These are phyloP conservation scores for Ictidomys tridecemlineatus DNA, from an alignment of 2,113 vertebrate genomes.

Conservation along the genomic window DNA sequence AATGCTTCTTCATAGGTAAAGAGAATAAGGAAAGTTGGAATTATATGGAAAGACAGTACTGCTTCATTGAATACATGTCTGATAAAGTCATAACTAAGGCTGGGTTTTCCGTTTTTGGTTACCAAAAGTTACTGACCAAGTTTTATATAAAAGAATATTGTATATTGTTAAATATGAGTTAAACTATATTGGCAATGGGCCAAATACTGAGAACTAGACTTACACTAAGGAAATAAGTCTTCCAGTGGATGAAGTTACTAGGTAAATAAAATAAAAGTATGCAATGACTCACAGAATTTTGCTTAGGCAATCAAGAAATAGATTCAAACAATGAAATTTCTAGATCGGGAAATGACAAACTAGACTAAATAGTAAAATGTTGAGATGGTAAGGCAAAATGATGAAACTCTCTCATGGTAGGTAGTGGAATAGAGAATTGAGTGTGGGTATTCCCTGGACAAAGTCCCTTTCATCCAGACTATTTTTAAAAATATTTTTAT, in stretches of 20 bases:
- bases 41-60: neutral
- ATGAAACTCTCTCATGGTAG: neutral
- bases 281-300: slow-evolving; percentile 31
- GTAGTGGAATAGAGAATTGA: neutral
- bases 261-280: slow-evolving; percentile 26
- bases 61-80: neutral
- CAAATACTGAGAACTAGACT: neutral
- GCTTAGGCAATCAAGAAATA: neutral
- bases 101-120: neutral
- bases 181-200: slow-evolving; percentile 13
- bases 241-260: neutral
- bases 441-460: neutral
- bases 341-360: neutral
- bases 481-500: too few relatives aligned
- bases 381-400: neutral
- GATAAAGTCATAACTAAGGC: neutral
- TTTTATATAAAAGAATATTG: slow-evolving; percentile 11
- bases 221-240: neutral
- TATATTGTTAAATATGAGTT: neutral
- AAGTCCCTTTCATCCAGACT: neutral
- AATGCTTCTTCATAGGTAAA: neutral
- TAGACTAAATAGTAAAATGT: neutral
- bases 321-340: slow-evolving; percentile 9
- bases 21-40: neutral
- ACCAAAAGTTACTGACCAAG: neutral